Base-by-base conservation (phyloP, 2,888 invertebrate genomes). In the Zele albiditarsus region DNA sequence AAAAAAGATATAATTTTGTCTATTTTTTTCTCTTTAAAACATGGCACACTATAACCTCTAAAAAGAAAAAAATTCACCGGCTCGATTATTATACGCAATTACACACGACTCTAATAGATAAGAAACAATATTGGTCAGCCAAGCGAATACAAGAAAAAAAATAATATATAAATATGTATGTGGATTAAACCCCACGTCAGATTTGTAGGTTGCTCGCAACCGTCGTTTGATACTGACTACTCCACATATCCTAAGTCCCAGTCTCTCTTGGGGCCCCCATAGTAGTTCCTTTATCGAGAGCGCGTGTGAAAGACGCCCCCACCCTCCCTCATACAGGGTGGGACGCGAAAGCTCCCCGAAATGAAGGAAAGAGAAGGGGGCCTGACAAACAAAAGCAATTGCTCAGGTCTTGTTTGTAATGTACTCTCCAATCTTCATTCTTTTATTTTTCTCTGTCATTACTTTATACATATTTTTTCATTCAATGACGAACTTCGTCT, bases 311-410 rank as follows among this genome's bases (percentile, higher is more conserved):
- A 42, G 5, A 53, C 53, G n/a, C 20, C 20, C 8, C 53, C 53
- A 20, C 53, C 53, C n/a, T 20, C 53, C 20, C 20, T 53, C 14
- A 25, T 23, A 46, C 28, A 49, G 68, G 68, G 68, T 57, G 57
- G 57, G 57, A 66, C 46, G 66, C 68, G 68, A 68, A 68, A 68
- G 57, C 68, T 68, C 49, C 20, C 38, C 49, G 49, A 68, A 68
- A 57, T 49, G n/a, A 68, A 28, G 12, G 27, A 68, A 28, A 38
- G 27, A 49, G 28, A 57, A 49, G 38, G 31, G 53, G n/a, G 12
- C 28, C n/a, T n/a, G n/a, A 31, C 10, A 23, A 8, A 53, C n/a
- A 31, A 57, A 10, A 28, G 16, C 53, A 53, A 53, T 53, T 8
- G 10, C 23, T 28, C 27, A 3, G 8, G 27, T 12, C 31, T 28